Percentiles rank a stretch among this genome's conserved stretches.
Conservation (phyloP, 2,797 vertebrate species). For the Periophthalmus magnuspinnatus region DNA sequence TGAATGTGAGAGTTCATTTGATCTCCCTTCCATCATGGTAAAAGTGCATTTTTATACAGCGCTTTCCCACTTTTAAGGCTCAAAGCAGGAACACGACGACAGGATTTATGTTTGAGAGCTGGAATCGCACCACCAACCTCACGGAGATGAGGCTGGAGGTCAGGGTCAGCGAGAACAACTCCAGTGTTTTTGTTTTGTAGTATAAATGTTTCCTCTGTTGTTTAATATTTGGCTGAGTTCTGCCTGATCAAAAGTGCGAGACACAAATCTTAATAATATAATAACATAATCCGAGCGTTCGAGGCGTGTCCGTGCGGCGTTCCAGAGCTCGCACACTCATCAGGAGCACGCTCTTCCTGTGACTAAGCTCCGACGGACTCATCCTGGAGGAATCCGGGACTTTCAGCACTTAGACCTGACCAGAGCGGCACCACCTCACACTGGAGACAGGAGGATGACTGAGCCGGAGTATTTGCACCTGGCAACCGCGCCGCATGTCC, state of each 20-base stretch:
- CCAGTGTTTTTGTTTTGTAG: neutral
- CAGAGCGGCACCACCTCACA: constrained; percentile 14
- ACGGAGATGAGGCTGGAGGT: too few relatives aligned
- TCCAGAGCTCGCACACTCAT: constrained; percentile 27
- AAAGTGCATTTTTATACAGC: too few relatives aligned
- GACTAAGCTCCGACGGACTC: constrained; percentile 72
- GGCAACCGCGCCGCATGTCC: constrained; percentile 9
- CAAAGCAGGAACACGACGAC: too few relatives aligned
- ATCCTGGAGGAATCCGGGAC: constrained; percentile 70
- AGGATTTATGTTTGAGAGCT: too few relatives aligned
- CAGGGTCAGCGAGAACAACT: too few relatives aligned
- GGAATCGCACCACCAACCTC: too few relatives aligned
- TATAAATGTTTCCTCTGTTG: neutral
- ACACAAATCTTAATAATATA: too few relatives aligned
- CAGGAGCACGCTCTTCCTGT: constrained; percentile 66
- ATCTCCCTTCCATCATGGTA: too few relatives aligned
- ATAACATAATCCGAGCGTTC: too few relatives aligned
- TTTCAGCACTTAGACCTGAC: constrained; percentile 49
- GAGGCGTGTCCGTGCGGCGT: neutral
- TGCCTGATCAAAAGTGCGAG: neutral
- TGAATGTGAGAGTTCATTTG: too few relatives aligned
- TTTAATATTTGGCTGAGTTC: neutral
- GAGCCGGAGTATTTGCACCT: neutral
- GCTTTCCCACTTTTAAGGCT: too few relatives aligned
- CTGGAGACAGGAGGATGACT: constrained; percentile 10